Conservation (phyloP, 2,113 vertebrate genomes). For the Pomatostomus ruficeps region DNA sequence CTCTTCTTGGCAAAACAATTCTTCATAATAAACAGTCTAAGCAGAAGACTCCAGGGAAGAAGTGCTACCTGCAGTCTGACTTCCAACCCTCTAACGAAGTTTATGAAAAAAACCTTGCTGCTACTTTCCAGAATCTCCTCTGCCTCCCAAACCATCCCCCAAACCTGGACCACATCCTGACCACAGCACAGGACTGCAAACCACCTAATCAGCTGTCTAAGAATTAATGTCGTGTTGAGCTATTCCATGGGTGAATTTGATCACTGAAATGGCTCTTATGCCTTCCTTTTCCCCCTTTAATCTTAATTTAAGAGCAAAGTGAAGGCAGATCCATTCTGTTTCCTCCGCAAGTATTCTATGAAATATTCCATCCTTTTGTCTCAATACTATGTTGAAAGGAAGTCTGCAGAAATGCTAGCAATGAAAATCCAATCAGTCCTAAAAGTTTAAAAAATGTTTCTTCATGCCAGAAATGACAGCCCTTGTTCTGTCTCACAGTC, state of each 20-base stretch:
- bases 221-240: background rate
- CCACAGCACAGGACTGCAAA: background rate
- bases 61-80: background rate
- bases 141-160: background rate
- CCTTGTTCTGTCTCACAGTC: background rate
- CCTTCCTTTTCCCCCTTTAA: background rate
- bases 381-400: background rate
- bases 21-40: background rate
- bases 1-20: background rate
- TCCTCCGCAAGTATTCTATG: background rate
- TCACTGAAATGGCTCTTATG: background rate
- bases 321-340: background rate
- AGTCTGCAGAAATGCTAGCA: conserved; percentile 33
- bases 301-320: background rate
- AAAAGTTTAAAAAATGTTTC: conserved; percentile 7
- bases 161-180: background rate
- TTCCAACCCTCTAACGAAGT: background rate
- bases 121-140: background rate
- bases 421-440: conserved; percentile 17
- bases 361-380: conserved; percentile 9
- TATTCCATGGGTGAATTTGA: background rate
- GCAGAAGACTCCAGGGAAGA: background rate
- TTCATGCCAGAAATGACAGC: conserved; percentile 13
- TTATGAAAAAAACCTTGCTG: background rate
- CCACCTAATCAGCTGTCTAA: background rate